Conservation (phyloP, 2,888 invertebrate species). For the Steinernema hermaphroditum region DNA sequence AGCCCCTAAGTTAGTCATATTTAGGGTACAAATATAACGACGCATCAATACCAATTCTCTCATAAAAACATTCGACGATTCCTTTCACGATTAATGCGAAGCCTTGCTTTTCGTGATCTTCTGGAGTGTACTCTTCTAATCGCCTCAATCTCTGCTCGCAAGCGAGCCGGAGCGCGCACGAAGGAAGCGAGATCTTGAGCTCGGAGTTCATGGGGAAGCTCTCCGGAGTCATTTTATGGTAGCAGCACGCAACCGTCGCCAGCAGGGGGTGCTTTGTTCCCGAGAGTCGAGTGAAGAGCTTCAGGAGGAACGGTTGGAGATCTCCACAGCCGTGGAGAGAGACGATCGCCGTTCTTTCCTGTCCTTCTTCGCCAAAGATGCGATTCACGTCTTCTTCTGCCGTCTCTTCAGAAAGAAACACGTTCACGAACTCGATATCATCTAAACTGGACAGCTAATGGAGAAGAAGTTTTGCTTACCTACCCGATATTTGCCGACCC, state of each 20-base stretch:
- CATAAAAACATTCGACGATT: constrained; percentile 16
- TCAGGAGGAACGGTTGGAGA: constrained; percentile 37
- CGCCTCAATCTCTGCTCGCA: constrained; percentile 14
- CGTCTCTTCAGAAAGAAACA: constrained; percentile 12
- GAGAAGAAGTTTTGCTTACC: too few relatives aligned
- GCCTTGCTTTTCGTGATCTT: constrained; percentile 1
- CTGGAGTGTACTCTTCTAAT: neutral
- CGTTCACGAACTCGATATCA: constrained; percentile 21
- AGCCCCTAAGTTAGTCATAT: neutral
- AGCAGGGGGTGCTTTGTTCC: constrained; percentile 30
- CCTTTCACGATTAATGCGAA: constrained; percentile 8
- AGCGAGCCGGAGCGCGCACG: neutral
- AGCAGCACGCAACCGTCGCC: constrained; percentile 42
- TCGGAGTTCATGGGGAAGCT: constrained; percentile 10
- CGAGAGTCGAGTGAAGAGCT: constrained; percentile 26
- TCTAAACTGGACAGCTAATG: constrained; percentile 1
- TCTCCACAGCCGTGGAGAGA: constrained; percentile 43
- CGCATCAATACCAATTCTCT: constrained; percentile 1
- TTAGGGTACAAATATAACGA: neutral
- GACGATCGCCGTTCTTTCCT: constrained; percentile 34
- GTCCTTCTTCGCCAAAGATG: neutral
- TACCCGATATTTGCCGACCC: constrained; percentile 8
- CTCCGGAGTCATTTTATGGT: constrained; percentile 36
- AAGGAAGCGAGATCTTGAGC: neutral
- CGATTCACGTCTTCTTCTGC: neutral